Base-by-base conservation (phyloP, 2,797 vertebrate genomes). In the Tamandua tetradactyla region DNA sequence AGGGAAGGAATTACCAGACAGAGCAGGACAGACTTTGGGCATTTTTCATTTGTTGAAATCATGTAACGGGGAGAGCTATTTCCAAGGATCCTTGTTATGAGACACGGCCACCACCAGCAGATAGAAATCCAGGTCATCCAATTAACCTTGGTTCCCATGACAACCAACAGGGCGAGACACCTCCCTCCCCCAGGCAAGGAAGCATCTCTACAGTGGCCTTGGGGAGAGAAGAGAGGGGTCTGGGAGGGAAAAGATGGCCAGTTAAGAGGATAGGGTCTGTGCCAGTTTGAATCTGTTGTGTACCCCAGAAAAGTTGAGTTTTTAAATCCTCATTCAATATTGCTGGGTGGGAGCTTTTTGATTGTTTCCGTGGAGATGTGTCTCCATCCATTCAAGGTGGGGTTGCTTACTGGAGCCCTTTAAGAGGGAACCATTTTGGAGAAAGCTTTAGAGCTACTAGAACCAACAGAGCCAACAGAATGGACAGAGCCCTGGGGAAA, bases 131-230 rank as follows among this genome's bases (percentile, higher is more conserved):
- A 59, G 61, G 68, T 62, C 1, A 3, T 35, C 90, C 81, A 71
- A 69, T 78, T 91, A 93, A 84, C 52, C 75, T 59, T 42, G 15
- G 84, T 82, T 95, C 69, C 91, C 61, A 30, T 69, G 88, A 89
- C 49, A 82, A 92, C 72, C 71, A 68, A 15, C 62, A 76, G 35
- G 74, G 68, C 12, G 6, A 35, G 68, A 1, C 49, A 79, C 62
- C 44, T 37, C 14, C 42, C 27, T 8, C 25, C 64, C 64, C 32
- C 35, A 40, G n/a, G 74, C 79, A 76, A 55, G 32, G 47, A 81
- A 84, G 72, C 57, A 72, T 68, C 76, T 40, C 32, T 93, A 8
- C 17, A 49, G 47, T 37, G 42, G 13, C 80, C 10, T 44, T 0
- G 69, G 64, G 47, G 23, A 66, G 23, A 66, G 59, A 87, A 20